Base-by-base conservation (phyloP, 2,113 vertebrate genomes). In the Malurus melanocephalus region DNA sequence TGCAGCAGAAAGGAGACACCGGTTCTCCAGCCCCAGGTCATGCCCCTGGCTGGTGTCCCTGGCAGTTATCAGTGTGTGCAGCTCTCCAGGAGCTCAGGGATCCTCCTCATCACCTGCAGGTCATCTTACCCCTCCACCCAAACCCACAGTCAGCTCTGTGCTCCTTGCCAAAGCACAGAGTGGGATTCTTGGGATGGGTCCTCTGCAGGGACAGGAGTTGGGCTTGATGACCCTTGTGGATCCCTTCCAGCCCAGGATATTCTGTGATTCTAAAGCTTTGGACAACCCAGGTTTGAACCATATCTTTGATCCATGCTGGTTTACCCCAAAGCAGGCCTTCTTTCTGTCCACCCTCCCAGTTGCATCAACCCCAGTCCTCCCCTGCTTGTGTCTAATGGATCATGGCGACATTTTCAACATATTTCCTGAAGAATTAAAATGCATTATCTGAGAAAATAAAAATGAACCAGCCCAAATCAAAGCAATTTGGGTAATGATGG, bases 1-100 rank as follows among this genome's bases (percentile, higher is more conserved):
- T 66, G 40, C 9, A 81, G 62, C 7, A 60, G 90, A 87, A 94
- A 92, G 60, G 22, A 80, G 82, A 89, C 76, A 94, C 72, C 76
- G 38, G 49, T 30, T 87, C 79, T 45, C 28, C 78, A 89, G 55
- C 32, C 33, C 43, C 43, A 43, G 62, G 53, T 78, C 80, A 55
- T 26, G 42, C 55, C 43, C 20, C 69, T 72, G 66, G 30, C 15
- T 0, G 1, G 10, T 64, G 68, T 48, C 0, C 16, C 75, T 61
- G 61, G 55, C 83, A 87, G 66, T 76, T 83, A 79, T 51, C 88
- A 9, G 51, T 32, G 88, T 66, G 80, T 86, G 88, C 80, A 87
- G 81, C 81, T 87, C 55, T 69, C 26, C 88, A 90, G 95, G 83
- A 90, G 73, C 57, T 90, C 27, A 1, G 62, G 76, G 85, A 84